Percentiles rank a stretch among this genome's conserved stretches.
These are phyloP conservation scores for Corydoras maculifer DNA, from an alignment of 2,113 vertebrate genomes.

Conservation along the genomic window DNA sequence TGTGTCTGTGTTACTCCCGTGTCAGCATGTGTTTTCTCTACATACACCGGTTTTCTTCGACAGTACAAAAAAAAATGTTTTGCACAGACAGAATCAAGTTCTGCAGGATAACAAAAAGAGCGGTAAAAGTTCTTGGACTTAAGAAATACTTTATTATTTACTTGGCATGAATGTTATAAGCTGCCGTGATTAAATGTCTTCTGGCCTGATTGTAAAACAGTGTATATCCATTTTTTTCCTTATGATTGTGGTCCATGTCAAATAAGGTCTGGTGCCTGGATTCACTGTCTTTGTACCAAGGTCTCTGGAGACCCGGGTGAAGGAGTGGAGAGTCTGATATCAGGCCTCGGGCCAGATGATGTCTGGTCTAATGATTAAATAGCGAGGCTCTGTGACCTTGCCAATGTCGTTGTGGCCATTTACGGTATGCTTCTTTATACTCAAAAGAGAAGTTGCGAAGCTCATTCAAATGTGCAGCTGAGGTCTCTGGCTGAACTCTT, in stretches of 20 bases:
- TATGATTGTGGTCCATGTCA: conserved; percentile 40
- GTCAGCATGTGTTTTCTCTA: no score
- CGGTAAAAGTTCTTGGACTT: no score
- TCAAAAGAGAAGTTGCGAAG: conserved; percentile 13
- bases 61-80: no score
- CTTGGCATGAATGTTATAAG: conserved; percentile 37
- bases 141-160: conserved; percentile 3
- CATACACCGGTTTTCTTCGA: no score
- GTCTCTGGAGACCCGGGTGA: conserved; percentile 31
- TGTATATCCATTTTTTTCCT: conserved; percentile 43
- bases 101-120: no score
- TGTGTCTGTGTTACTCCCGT: no score
- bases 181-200: conserved; percentile 24
- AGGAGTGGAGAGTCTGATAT: conserved; percentile 33
- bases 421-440: conserved; percentile 22
- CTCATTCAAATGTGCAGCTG: conserved; percentile 38
- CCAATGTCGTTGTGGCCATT: conserved; percentile 45
- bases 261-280: conserved; percentile 32
- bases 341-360: conserved; percentile 43
- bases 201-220: conserved; percentile 44
- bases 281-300: conserved; percentile 33
- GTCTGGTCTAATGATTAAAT: conserved; percentile 47
- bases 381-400: conserved; percentile 48
- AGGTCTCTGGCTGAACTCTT: conserved; percentile 24
- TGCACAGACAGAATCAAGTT: no score